phyloP scores from a whole-genome alignment of 1,140 invertebrate genomes.

The Drosophila trapezifrons region DNA sequence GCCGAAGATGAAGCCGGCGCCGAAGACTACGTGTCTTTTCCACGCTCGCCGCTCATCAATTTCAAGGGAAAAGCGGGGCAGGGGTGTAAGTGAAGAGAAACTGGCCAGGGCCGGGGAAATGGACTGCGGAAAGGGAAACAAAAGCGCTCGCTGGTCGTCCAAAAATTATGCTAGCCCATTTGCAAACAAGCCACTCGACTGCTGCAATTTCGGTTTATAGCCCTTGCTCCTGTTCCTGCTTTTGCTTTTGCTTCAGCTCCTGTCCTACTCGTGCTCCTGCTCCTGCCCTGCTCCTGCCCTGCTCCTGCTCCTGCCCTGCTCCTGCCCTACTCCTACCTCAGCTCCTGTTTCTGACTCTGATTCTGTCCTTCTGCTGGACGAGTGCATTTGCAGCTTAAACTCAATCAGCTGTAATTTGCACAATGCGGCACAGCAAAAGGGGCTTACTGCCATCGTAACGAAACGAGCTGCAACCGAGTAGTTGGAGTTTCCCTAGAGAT shows the following conservation, averaged over 20 bases:
- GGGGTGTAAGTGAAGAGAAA: not conserved
- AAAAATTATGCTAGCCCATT: slow-evolving; percentile 77
- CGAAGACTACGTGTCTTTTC: slow-evolving; percentile 54
- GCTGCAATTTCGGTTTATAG: slow-evolving; percentile 50
- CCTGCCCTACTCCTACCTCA: not conserved
- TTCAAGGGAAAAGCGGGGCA: slow-evolving; percentile 17
- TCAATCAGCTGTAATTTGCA: slow-evolving; percentile 74
- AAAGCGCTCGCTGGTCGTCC: slow-evolving; percentile 26
- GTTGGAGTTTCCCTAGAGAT: slow-evolving; percentile 2
- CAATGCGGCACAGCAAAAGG: slow-evolving; percentile 56
- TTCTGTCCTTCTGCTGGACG: slow-evolving; percentile 28
- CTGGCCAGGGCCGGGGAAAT: slow-evolving; percentile 16
- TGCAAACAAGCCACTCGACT: slow-evolving; percentile 74
- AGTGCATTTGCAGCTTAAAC: slow-evolving; percentile 60
- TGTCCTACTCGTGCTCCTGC: not conserved
- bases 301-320: slow-evolving; percentile 5
- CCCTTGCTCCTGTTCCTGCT: slow-evolving; percentile 16
- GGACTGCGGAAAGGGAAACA: slow-evolving; percentile 27
- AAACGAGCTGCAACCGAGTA: slow-evolving; percentile 26
- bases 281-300: slow-evolving; percentile 2
- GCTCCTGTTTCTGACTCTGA: slow-evolving; percentile 14
- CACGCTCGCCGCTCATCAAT: slow-evolving; percentile 65
- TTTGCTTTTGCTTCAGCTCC: not conserved
- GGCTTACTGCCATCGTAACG: slow-evolving; percentile 51
- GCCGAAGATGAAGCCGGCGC: slow-evolving; percentile 5